These are phyloP conservation scores for Coturnix japonica DNA, from an alignment of 2,113 vertebrate genomes.

Conservation along the genomic window DNA sequence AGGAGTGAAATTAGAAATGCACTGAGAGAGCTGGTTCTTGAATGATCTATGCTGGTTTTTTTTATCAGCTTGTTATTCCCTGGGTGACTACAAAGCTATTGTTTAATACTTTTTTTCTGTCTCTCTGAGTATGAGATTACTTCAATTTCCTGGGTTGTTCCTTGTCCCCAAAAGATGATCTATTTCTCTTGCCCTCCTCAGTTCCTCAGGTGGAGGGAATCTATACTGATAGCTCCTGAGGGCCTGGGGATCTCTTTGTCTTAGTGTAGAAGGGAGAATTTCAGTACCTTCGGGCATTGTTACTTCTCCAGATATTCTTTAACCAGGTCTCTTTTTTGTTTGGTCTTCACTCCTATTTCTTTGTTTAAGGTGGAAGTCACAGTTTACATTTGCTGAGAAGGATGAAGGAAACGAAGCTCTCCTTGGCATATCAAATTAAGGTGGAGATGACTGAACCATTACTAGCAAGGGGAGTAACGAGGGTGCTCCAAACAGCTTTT, in stretches of 20 bases:
- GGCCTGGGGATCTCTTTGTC: neutral
- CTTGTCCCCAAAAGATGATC: neutral
- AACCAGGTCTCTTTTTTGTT: neutral
- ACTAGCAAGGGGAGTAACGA: neutral
- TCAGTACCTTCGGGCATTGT: neutral
- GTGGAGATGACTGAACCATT: neutral
- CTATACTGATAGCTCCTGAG: neutral
- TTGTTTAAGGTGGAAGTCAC: neutral
- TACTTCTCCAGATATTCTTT: neutral
- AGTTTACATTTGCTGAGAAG: neutral
- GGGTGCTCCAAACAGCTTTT: neutral
- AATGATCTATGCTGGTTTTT: neutral
- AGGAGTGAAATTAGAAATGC: constrained; percentile 20
- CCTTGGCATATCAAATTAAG: neutral
- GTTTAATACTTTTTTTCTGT: neutral
- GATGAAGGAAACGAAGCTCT: neutral
- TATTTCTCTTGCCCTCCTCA: neutral
- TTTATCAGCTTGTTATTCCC: constrained; percentile 20
- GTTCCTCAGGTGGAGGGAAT: neutral
- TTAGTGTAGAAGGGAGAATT: neutral
- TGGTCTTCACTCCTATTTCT: neutral
- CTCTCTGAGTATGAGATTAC: neutral
- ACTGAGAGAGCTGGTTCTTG: neutral
- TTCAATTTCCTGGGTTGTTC: neutral
- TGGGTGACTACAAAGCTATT: neutral